Conservation (phyloP, 2,113 vertebrate species). For the Rhabdornis inornatus region DNA sequence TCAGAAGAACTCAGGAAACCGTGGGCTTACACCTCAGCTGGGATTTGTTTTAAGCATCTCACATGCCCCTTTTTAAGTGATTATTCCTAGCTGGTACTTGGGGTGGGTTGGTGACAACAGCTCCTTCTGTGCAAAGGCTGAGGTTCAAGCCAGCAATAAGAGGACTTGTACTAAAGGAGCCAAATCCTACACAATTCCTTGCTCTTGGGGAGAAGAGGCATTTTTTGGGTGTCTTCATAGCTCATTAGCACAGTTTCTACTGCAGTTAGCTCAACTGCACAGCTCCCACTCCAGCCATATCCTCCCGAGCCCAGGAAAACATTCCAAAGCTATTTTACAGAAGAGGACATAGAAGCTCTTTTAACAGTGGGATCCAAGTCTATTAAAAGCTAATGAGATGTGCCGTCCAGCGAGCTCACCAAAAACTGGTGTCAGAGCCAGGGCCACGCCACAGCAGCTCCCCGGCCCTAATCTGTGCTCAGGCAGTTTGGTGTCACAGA, state of each 20-base stretch:
- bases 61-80: not conserved
- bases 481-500: not conserved
- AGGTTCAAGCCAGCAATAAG: not conserved
- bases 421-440: not conserved
- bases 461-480: not conserved
- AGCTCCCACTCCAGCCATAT: not conserved
- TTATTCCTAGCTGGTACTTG: not conserved
- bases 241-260: not conserved
- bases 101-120: not conserved
- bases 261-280: not conserved
- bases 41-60: not conserved
- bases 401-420: not conserved
- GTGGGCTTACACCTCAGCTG: not conserved
- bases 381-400: not conserved
- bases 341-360: not conserved
- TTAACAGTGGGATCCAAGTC: not conserved
- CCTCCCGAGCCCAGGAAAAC: not conserved
- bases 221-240: not conserved
- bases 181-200: not conserved
- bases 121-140: not conserved
- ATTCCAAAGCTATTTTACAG: not conserved
- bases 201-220: not conserved
- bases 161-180: not conserved
- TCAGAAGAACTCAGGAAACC: not conserved
- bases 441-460: not conserved